Conservation (phyloP, 2,888 invertebrate genomes). For the Acanthoscelides obtectus region DNA sequence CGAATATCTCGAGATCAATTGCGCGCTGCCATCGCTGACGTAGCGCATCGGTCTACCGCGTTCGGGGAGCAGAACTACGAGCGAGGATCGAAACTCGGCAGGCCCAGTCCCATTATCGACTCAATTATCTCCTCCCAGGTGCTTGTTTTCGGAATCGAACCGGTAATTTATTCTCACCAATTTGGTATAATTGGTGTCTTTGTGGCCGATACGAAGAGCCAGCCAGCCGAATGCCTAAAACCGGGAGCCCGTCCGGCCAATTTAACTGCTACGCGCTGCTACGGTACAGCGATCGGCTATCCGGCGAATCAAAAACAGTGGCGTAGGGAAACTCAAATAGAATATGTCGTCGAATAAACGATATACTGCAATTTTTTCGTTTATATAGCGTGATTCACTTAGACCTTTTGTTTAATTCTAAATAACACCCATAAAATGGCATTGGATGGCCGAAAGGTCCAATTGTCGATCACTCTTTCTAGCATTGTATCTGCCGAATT, state of each 20-base stretch:
- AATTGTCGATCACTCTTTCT: no score
- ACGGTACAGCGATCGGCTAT: constrained; percentile 42
- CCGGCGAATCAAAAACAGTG: constrained; percentile 18
- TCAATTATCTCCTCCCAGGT: constrained; percentile 37
- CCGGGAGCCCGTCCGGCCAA: constrained; percentile 43
- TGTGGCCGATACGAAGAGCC: constrained; percentile 32
- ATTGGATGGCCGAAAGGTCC: no score
- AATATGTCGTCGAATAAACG: no score
- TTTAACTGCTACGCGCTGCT: constrained; percentile 35
- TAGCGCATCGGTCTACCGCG: neutral
- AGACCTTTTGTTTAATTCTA: no score
- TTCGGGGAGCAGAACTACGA: neutral
- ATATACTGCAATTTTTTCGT: no score
- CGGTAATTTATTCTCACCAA: constrained; percentile 45
- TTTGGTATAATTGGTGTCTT: constrained; percentile 44
- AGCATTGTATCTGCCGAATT: no score
- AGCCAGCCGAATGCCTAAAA: constrained; percentile 42
- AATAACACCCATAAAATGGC: no score
- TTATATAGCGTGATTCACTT: no score
- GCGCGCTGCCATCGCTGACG: neutral
- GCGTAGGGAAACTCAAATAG: no score
- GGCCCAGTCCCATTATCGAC: constrained; percentile 4
- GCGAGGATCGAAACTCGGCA: neutral
- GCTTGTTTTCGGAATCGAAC: constrained; percentile 38
- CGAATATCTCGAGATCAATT: neutral